Evolutionary conservation across 1,140 invertebrate species (phyloP).

Genomic region (Heliconius hewitsoni): DNA sequence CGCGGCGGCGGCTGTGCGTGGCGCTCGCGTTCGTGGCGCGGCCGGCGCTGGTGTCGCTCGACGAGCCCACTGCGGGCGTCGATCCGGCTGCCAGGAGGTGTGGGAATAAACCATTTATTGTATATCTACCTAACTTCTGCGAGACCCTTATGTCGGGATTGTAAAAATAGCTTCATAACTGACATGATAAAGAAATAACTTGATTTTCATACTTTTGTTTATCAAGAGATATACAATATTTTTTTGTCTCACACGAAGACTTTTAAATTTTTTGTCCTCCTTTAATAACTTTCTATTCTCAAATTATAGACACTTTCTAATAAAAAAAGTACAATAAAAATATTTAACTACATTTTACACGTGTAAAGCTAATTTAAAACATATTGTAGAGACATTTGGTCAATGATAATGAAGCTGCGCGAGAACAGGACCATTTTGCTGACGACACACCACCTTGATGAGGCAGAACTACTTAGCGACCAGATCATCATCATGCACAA

Average conservation of each 20-base stretch:
- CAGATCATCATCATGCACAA: conserved; percentile 85
- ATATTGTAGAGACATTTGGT: conserved; percentile 86
- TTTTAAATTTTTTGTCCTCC: too few species aligned
- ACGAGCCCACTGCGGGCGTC: conserved; percentile 91
- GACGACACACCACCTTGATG: conserved; percentile 87
- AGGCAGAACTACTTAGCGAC: conserved; percentile 86
- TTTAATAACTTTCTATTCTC: too few species aligned
- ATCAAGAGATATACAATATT: too few species aligned
- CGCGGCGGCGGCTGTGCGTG: conserved; percentile 84
- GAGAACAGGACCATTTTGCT: conserved; percentile 86
- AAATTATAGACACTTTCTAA: too few species aligned
- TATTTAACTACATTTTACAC: too few species aligned
- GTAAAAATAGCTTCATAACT: too few species aligned
- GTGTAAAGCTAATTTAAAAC: too few species aligned
- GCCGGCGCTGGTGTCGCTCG: conserved; percentile 87
- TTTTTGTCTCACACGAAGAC: too few species aligned
- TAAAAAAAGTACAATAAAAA: too few species aligned
- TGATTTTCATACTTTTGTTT: too few species aligned
- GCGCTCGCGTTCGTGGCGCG: conserved; percentile 89
- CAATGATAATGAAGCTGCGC: conserved; percentile 85
- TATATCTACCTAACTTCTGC: background rate
- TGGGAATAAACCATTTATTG: background rate
- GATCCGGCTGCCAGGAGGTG: conserved; percentile 86
- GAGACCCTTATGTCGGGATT: too few species aligned
- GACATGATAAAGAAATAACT: too few species aligned